Base-by-base conservation (phyloP, 2,113 vertebrate genomes). In the Himantopus leucocephalus region DNA sequence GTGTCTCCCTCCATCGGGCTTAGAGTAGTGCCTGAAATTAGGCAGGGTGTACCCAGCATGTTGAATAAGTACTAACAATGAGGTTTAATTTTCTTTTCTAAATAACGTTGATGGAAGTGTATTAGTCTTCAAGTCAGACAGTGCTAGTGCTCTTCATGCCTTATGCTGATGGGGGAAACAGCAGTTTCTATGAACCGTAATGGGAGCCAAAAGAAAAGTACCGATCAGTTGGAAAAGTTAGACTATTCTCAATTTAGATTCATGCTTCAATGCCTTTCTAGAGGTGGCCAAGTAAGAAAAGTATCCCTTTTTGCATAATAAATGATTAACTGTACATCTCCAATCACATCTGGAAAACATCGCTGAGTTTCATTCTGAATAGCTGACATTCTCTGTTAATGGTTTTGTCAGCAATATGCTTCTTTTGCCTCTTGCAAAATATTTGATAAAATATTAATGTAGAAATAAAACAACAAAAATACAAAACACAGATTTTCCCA, bases 301-400 rank as follows among this genome's bases (percentile, higher is more conserved):
- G 67, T 88, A 77, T 97, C 88, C 85, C 74, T 93, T 96, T 97
- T 97, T 97, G 95, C 92, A 78, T 96, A 97, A 96, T 96, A 95
- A 96, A 97, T 96, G 92, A 97, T 96, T 94, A 95, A 95, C 83
- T 75, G 90, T 93, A 74, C 88, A 94, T 97, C 79, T 92, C 95
- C 88, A 96, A 55, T 97, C 95, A 96, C 97, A 96, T 97, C 96
- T 97, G 95, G 95, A 97, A 97, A 96, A 90, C 91, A 97, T 97
- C 92, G 91, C 81, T 88, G 70, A 94, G 80, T 91, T 94, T 94
- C 88, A 53, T 93, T 93, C 64, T 94, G 85, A 97, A 96, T 95
- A 96, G 93, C 73, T 96, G 94, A 97, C 76, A 86, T 95, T 96
- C 94, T 68, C 88, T 91, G 32, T 90, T 96, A 95, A 95, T 93